Base-by-base conservation (phyloP, 2,888 invertebrate genomes). In the Sesia apiformis region DNA sequence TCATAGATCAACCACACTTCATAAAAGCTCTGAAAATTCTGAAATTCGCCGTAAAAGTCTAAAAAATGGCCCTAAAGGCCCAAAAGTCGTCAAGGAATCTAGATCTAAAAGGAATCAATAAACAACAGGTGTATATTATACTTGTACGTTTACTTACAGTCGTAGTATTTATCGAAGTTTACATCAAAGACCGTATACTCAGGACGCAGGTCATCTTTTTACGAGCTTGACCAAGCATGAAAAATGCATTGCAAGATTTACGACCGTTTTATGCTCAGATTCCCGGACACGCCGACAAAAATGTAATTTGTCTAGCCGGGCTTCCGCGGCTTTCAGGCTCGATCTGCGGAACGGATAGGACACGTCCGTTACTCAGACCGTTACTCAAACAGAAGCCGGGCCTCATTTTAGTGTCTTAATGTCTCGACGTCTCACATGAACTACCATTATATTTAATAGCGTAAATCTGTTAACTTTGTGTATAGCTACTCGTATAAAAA, bases 181-280 rank as follows among this genome's bases (percentile, higher is more conserved):
- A 3, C 50, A 8, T 7, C 50, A 50, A 50, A 50, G 6, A 38
- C 50, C 38, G 7, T 39, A 50, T 39, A 50, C 46, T 8, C 4
- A 46, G n/a, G 46, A 46, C 8, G 38, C 8, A 42, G 43, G 67
- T 69, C 71, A 72, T 75, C 66, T 66, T 70, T 75, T 74, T 73
- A 73, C 66, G 65, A 67, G 72, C 68, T 74, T 71, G 78, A 72
- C 76, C 77, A 66, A 72, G 71, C 75, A 73, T 77, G 76, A 76
- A 77, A 78, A 78, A 79, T 78, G 79, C 78, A 79, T 72, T 67
- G 67, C 63, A 67, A 67, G 72, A 76, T 78, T 78, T 78, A 78
- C 70, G 76, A 71, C 58, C 55, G 66, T 76, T 76, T 74, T 76
- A 78, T 73, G 69, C 67, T 65, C 67, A 71, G 72, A 74, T 72